phyloP scores from a whole-genome alignment of 2,113 vertebrate genomes.

The Siphamia tubifer region DNA sequence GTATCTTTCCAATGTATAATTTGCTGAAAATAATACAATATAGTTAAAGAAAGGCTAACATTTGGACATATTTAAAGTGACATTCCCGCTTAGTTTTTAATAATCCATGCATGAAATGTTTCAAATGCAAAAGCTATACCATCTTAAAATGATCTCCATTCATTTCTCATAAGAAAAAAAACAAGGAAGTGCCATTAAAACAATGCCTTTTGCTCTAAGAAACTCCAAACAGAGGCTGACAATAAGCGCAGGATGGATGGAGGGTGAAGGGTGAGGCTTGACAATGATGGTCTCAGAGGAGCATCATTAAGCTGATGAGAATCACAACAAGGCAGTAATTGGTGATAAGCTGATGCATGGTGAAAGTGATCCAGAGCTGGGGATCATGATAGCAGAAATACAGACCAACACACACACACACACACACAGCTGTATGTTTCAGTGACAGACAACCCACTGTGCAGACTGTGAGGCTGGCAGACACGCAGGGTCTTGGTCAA shows the following conservation, averaged over 20 bases:
- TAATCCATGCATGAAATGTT: too few relatives aligned
- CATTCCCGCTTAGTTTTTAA: too few relatives aligned
- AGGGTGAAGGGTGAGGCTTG: constrained; percentile 32
- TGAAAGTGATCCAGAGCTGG: constrained; percentile 73
- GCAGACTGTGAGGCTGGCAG: constrained; percentile 56
- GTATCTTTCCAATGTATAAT: too few relatives aligned
- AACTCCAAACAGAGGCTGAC: not conserved
- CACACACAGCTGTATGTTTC: constrained; percentile 14
- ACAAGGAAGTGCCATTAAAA: not conserved
- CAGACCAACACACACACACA: constrained; percentile 31
- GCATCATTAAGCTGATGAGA: constrained; percentile 73
- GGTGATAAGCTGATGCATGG: constrained; percentile 74
- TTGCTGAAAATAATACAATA: too few relatives aligned
- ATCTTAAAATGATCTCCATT: not conserved
- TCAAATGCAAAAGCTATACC: not conserved
- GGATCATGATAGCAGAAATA: constrained; percentile 61
- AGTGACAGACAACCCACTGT: constrained; percentile 34
- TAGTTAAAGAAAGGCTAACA: too few relatives aligned
- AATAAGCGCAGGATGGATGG: not conserved
- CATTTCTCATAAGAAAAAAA: not conserved
- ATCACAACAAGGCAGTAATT: constrained; percentile 75
- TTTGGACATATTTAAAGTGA: too few relatives aligned
- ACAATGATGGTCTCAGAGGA: constrained; percentile 64
- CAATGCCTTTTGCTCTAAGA: not conserved
- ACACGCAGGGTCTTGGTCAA: constrained; percentile 61